Base-by-base conservation (phyloP, 2,797 vertebrate species). In the Phoebastria nigripes region DNA sequence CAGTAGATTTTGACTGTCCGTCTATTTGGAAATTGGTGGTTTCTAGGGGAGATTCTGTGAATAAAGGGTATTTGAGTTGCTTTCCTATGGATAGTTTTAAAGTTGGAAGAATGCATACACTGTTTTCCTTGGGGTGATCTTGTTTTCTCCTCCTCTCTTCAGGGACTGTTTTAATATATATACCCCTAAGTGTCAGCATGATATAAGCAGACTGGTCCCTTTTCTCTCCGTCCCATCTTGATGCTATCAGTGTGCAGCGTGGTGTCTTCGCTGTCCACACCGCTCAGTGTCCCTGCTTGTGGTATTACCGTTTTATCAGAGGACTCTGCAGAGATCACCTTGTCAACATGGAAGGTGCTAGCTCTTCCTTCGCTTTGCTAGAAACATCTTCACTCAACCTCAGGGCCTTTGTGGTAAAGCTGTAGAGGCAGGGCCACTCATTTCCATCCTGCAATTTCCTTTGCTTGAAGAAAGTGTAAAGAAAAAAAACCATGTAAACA, bases 251-350 rank as follows among this genome's bases (percentile, higher is more conserved):
- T 1, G 25, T 12, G 55, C 61, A 22, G 29, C 1, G 4, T 19
- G 42, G 4, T 6, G 0, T 41, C 35, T 3, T 28, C 33, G 1
- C 46, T 11, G 18, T 9, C 62, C 21, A 1, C 52, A 3, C 62
- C 1, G 3, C 71, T 46, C 35, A 5, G 35, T 72, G 5, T 41
- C 55, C 52, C 37, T 28, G 37, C 63, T 12, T 0, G 2, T 15
- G 21, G 2, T 15, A 1, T 17, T 15, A 3, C 46, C 2, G 2
- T 13, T 42, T 12, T 5, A 8, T 11, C 31, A 1, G 47, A 31
- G 78, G 39, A 17, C 56, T 35, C 59, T 6, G 37, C 21, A 1
- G 2, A 2, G 20, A 4, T 67, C 11, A 1, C 12, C 1, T 33
- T 11, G 12, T 42, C 63, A 35, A 3, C 52, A 7, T 1, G 5